phyloP scores from a whole-genome alignment of 1,140 invertebrate species.

The Drosophila novamexicana region DNA sequence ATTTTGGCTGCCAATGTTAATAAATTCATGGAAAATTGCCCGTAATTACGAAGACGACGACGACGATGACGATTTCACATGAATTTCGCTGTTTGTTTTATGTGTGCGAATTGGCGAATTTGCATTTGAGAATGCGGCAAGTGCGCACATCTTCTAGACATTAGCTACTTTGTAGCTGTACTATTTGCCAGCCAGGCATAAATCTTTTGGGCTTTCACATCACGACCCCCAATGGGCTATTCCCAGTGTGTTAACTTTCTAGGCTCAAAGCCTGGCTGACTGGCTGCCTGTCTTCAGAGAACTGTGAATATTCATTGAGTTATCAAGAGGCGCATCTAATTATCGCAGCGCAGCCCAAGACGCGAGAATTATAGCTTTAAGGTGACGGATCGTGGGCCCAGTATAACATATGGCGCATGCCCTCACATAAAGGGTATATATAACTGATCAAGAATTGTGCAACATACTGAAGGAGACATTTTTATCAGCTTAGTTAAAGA shows the following conservation, averaged over 20 bases:
- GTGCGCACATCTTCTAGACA: background rate
- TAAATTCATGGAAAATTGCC: slow-evolving; percentile 81
- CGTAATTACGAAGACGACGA: slow-evolving; percentile 72
- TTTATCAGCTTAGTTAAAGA: background rate
- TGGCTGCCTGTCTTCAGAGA: slow-evolving; percentile 1
- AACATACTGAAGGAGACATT: background rate
- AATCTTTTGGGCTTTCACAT: slow-evolving; percentile 52
- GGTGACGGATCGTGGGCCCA: slow-evolving; percentile 58
- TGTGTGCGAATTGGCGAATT: slow-evolving; percentile 38
- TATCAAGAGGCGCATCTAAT: slow-evolving; percentile 75
- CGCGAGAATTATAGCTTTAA: slow-evolving; percentile 63
- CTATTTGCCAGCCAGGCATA: slow-evolving; percentile 22
- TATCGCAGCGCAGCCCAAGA: slow-evolving; percentile 31
- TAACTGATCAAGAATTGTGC: background rate
- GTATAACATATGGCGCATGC: slow-evolving; percentile 4
- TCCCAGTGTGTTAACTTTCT: slow-evolving; percentile 58
- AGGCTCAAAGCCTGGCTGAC: slow-evolving; percentile 6
- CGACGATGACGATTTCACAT: slow-evolving; percentile 75
- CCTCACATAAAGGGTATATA: background rate
- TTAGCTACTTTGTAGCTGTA: slow-evolving; percentile 7
- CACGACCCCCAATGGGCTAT: slow-evolving; percentile 63
- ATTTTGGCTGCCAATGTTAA: slow-evolving; percentile 57
- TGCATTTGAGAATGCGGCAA: slow-evolving; percentile 31
- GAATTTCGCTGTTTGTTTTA: slow-evolving; percentile 53
- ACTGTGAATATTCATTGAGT: slow-evolving; percentile 72